phyloP scores from a whole-genome alignment of 2,888 invertebrate genomes.

The Neoascia interrupta region DNA sequence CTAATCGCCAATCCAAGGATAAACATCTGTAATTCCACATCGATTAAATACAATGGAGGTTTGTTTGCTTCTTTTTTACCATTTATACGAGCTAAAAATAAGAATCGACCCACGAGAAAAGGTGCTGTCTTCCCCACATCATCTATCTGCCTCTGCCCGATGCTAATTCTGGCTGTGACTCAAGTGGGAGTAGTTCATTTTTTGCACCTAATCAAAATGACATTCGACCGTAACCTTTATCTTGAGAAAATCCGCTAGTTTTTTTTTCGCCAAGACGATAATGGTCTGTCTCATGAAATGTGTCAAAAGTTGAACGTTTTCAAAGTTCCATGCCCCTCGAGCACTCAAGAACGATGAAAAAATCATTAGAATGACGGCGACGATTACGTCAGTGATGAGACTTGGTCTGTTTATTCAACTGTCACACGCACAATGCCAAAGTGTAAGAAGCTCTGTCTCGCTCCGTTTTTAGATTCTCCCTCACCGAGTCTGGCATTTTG shows the following conservation, averaged over 20 bases:
- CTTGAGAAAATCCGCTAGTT: constrained; percentile 31
- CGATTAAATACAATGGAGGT: constrained; percentile 59
- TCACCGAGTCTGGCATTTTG: constrained; percentile 36
- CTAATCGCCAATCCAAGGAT: constrained; percentile 31
- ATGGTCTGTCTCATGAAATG: constrained; percentile 5
- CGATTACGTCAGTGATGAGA: constrained; percentile 65
- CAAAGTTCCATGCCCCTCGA: constrained; percentile 2
- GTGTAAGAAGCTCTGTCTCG: constrained; percentile 36
- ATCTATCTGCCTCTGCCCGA: background rate
- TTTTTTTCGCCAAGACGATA: no score
- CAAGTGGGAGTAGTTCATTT: constrained; percentile 32
- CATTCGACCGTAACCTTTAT: constrained; percentile 64
- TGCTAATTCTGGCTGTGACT: constrained; percentile 63
- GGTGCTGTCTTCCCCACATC: constrained; percentile 15
- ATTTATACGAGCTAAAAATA: constrained; percentile 49
- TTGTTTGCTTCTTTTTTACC: constrained; percentile 30
- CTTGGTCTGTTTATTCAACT: constrained; percentile 44
- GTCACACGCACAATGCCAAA: constrained; percentile 44
- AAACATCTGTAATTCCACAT: constrained; percentile 26
- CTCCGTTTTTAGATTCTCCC: constrained; percentile 22
- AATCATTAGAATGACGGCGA: constrained; percentile 43
- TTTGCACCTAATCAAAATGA: constrained; percentile 62
- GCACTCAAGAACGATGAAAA: constrained; percentile 10
- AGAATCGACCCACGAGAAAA: constrained; percentile 33
- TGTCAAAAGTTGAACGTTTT: constrained; percentile 32